A percentile compares a stretch with the other conserved stretches of the same genome.
These are phyloP conservation scores for Semnornis frantzii DNA, from an alignment of 2,113 vertebrate genomes.

Conservation along the genomic window DNA sequence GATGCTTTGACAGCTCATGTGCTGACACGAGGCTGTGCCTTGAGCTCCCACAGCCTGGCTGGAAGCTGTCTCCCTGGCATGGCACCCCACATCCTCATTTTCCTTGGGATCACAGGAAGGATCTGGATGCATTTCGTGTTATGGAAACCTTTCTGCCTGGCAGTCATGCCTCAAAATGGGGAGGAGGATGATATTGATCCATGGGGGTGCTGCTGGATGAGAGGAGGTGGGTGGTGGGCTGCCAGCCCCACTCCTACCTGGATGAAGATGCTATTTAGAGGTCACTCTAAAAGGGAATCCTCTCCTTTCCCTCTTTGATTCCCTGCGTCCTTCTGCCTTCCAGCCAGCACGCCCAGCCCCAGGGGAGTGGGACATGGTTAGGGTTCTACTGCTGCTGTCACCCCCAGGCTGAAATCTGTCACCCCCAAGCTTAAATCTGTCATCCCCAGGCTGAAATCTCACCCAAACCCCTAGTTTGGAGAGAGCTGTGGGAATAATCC, in stretches of 20 bases:
- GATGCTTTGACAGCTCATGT: background rate
- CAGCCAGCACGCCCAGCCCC: background rate
- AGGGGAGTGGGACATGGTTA: background rate
- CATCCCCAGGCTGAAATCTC: background rate
- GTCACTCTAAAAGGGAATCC: background rate
- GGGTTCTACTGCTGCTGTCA: background rate
- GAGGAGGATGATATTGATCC: background rate
- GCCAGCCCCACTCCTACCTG: background rate
- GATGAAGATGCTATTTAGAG: background rate
- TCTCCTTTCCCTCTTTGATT: background rate
- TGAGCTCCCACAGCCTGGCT: background rate
- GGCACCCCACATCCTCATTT: background rate
- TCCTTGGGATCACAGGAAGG: background rate
- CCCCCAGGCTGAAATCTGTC: background rate
- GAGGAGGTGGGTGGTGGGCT: background rate
- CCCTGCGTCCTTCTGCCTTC: background rate
- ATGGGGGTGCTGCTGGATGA: rapidly evolving
- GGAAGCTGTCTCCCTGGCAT: background rate
- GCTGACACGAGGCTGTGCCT: background rate
- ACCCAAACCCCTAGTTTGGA: rapidly evolving
- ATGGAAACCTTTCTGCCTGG: background rate
- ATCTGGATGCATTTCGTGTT: background rate
- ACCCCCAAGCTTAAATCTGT: background rate
- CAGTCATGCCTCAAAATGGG: rapidly evolving
- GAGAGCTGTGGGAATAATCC: background rate